Base-by-base conservation (phyloP, 2,113 vertebrate species). In the Campylomormyrus numenius region DNA sequence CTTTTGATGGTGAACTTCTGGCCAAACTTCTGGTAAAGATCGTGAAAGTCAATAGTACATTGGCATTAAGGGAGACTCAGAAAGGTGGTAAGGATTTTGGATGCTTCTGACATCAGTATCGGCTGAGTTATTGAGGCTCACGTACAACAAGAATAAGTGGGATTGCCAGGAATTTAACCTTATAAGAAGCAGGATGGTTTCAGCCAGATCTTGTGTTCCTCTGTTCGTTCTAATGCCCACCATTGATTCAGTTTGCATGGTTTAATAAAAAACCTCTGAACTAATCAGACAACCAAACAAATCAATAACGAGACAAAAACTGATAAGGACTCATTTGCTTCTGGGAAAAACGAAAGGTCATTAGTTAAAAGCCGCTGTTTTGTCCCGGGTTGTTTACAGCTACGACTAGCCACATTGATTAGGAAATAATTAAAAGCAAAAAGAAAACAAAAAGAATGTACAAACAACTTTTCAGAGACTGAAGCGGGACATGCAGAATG, bases 321-420 rank as follows among this genome's bases (percentile, higher is more conserved):
- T 85, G 83, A 85, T 46, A 85, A 85, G 39, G 39, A 48, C 83
- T 46, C 46, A 46, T 85, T 85, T 85, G 83, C 45, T 85, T n/a
- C 42, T 24, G 83, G 83, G 19, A 24, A 45, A 85, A 85, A 48
- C 42, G 19, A 85, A 85, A 11, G 83, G 83, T 85, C 83, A 85
- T 85, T 85, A 85, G 83, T 85, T 85, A 85, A 85, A 48, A 62
- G 10, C 83, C 77, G 62, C 77, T 46, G 62, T 85, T n/a, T 85
- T 45, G 19, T 85, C 83, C 42, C 1, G 24, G 24, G 39, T 80
- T 46, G 83, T 85, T 45, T 85, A 46, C 19, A 19, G 24, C 45
- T 85, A 1, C 3, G n/a, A 48, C 83, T 45, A 85, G 45, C 39
- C 10, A 48, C 45, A 46, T 48, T 21, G 83, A 85, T 24, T 85